These are phyloP conservation scores for Drosophila parabipectinata DNA, from an alignment of 1,140 invertebrate genomes.

Conservation along the genomic window DNA sequence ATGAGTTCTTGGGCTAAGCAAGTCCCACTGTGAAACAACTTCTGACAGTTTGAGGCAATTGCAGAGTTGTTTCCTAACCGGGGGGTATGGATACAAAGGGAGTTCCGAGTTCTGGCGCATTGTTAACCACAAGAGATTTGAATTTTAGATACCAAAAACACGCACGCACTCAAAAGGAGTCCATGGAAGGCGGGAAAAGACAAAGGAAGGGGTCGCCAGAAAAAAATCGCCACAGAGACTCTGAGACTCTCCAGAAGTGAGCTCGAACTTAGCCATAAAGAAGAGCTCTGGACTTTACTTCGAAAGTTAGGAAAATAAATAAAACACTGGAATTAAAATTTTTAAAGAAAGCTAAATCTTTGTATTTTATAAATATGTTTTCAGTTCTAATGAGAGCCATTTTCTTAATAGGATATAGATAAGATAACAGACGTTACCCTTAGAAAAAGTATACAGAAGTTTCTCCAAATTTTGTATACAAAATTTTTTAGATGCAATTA, in stretches of 20 bases:
- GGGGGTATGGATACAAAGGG: not conserved
- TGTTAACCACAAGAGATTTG: conserved; percentile 75
- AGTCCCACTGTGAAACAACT: conserved; percentile 4
- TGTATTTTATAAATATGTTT: too few relatives aligned
- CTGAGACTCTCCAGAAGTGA: conserved; percentile 16
- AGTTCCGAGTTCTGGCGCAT: conserved; percentile 43
- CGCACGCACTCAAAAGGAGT: conserved; percentile 31
- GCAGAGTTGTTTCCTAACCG: not conserved
- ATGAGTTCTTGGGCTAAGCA: not conserved
- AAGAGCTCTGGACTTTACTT: conserved; percentile 14
- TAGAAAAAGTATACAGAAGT: too few relatives aligned
- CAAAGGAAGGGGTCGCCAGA: conserved; percentile 37
- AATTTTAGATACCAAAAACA: conserved; percentile 68
- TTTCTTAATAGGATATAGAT: too few relatives aligned
- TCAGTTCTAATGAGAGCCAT: too few relatives aligned
- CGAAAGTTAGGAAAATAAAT: not conserved
- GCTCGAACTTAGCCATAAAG: conserved; percentile 28
- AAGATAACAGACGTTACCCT: too few relatives aligned
- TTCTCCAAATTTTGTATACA: too few relatives aligned
- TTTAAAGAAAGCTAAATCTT: not conserved
- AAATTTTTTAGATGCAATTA: too few relatives aligned
- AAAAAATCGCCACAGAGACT: conserved; percentile 28
- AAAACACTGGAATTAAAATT: not conserved
- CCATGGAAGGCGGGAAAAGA: conserved; percentile 22
- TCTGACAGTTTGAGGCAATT: conserved; percentile 7